These are phyloP conservation scores for Drosophila elegans DNA, from an alignment of 1,140 invertebrate genomes.

Conservation along the genomic window DNA sequence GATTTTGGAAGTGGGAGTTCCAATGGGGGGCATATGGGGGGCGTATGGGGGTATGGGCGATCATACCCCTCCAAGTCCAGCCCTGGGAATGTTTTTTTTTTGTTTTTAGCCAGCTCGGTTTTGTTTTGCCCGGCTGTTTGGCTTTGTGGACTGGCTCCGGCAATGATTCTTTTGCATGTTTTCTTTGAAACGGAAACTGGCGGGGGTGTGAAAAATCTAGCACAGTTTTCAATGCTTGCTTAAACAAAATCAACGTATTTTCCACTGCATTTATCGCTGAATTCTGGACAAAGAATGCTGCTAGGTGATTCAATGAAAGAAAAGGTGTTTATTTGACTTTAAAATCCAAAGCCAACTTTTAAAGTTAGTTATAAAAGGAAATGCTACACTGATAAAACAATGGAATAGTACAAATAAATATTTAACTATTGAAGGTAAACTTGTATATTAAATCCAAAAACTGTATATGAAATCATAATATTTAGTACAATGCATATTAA, in stretches of 20 bases:
- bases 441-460: too few species aligned
- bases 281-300: neutral
- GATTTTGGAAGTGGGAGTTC: neutral
- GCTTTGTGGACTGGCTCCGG: slow-evolving; percentile 36
- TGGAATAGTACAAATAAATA: too few species aligned
- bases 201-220: neutral
- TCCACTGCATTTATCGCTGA: neutral
- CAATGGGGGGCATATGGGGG: too few species aligned
- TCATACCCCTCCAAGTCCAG: slow-evolving; percentile 2
- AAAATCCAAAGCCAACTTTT: too few species aligned
- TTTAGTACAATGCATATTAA: too few species aligned
- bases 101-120: neutral
- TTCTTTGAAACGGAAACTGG: slow-evolving; percentile 9
- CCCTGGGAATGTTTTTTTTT: slow-evolving; percentile 1
- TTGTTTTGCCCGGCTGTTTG: slow-evolving; percentile 17
- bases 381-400: too few species aligned
- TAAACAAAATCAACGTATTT: slow-evolving; percentile 1
- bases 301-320: too few species aligned
- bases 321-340: too few species aligned
- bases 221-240: neutral
- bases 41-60: too few species aligned
- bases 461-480: too few species aligned
- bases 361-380: too few species aligned
- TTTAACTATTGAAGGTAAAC: too few species aligned
- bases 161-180: slow-evolving; percentile 41